Evolutionary conservation across 2,113 vertebrate species (phyloP).

Genomic region (Cochlearius cochlearius): DNA sequence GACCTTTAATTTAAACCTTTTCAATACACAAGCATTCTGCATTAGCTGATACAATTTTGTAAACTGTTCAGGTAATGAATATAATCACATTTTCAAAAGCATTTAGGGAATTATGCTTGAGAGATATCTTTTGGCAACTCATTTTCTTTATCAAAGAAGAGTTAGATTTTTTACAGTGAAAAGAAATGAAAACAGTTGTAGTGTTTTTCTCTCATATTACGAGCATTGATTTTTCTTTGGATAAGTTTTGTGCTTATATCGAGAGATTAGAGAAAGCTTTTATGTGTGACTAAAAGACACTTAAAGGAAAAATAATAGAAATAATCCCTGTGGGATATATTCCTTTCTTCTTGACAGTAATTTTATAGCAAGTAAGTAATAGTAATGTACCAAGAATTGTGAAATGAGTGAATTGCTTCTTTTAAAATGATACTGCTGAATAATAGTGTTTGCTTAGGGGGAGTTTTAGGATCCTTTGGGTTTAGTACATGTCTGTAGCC

Average conservation of each 20-base stretch:
- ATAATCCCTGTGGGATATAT: not conserved
- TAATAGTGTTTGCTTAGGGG: not conserved
- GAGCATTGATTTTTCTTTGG: not conserved
- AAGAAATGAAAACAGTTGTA: not conserved
- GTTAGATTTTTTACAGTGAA: not conserved
- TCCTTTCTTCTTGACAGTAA: not conserved
- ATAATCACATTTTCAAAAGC: not conserved
- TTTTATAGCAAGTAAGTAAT: not conserved
- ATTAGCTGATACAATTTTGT: not conserved
- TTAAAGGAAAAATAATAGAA: not conserved
- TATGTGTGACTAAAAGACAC: not conserved
- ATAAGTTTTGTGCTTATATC: not conserved
- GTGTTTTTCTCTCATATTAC: not conserved
- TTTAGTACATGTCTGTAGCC: not conserved
- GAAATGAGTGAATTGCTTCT: not conserved
- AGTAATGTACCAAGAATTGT: not conserved
- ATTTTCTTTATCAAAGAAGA: not conserved
- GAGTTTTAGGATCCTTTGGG: not conserved
- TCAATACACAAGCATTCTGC: not conserved
- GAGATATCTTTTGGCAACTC: not conserved
- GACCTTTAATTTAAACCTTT: not conserved
- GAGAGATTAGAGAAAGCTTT: not conserved
- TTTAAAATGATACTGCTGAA: not conserved
- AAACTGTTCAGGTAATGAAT: not conserved
- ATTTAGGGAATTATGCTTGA: not conserved